phyloP scores from a whole-genome alignment of 2,113 vertebrate species.

The Leptocoma aspasia region DNA sequence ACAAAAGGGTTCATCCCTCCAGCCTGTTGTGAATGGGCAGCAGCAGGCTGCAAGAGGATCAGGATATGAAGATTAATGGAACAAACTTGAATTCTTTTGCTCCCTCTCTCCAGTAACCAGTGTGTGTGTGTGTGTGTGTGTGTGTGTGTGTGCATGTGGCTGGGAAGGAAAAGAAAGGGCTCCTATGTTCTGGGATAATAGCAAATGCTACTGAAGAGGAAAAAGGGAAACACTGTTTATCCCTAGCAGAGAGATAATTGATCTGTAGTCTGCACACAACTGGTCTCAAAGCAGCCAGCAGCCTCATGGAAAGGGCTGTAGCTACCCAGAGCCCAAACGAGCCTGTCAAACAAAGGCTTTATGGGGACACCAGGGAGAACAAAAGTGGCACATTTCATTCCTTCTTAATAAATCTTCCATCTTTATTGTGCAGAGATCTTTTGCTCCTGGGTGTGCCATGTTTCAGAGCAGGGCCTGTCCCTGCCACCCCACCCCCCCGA shows the following conservation, averaged over 20 bases:
- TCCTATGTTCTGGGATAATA: slow-evolving; percentile 22
- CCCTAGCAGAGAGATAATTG: slow-evolving; percentile 62
- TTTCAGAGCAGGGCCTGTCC: not conserved
- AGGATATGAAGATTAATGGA: slow-evolving; percentile 28
- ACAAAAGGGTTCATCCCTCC: not conserved
- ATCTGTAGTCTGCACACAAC: slow-evolving; percentile 54
- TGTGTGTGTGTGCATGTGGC: not conserved
- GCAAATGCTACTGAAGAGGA: slow-evolving; percentile 16
- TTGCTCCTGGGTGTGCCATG: not conserved
- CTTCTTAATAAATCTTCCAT: slow-evolving; percentile 63
- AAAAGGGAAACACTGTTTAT: slow-evolving; percentile 39
- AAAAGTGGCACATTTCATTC: slow-evolving; percentile 55
- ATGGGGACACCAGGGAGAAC: slow-evolving; percentile 57
- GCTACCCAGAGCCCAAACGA: slow-evolving; percentile 11
- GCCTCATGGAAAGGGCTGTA: not conserved
- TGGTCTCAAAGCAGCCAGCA: slow-evolving; percentile 49
- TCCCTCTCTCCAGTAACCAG: not conserved
- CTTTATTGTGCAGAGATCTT: slow-evolving; percentile 50
- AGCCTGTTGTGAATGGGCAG: not conserved
- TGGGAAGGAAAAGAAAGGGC: not conserved
- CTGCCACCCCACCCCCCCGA: not conserved
- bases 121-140: not conserved
- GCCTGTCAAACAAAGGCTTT: slow-evolving; percentile 58
- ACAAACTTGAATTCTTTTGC: slow-evolving; percentile 10
- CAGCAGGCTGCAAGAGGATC: not conserved